Base-by-base conservation (phyloP, 2,888 invertebrate species). In the Zygogramma bicolorata region DNA sequence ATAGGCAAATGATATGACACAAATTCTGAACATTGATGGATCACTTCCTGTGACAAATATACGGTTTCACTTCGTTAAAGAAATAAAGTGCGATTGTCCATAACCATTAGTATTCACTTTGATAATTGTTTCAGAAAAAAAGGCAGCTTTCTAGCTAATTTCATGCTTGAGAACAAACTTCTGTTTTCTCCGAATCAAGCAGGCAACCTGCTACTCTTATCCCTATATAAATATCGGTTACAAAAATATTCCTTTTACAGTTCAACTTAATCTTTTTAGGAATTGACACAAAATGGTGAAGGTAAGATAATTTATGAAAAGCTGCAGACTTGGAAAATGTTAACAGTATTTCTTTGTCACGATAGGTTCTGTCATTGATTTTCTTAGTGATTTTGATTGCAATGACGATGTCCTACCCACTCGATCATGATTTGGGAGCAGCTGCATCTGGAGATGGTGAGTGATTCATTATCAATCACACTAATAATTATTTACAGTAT, bases 361-460 rank as follows among this genome's bases (percentile, higher is more conserved):
- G 58, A 62, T 46, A 73, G 69, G 62, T 65, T 58, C 27, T 62
- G 22, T 65, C 34, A 8, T 5, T 25, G 13, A 38, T 61, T 65
- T 13, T 38, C 4, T 13, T 62, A 5, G 29, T 66, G 38, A 62
- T 31, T 66, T 15, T 46, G 18, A 7, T 62, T 27, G 34, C 46
- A 7, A 34, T 27, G 5, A 27, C n/a, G 8, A 38, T 66, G 29
- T 25, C 61, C 34, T 34, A 67, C 49, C 81, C 80, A 2, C 42
- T 77, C 29, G 68, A 81, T 70, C 76, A 80, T 15, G 82, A 82
- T 73, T 71, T 79, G 58, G 81, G 80, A 40, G 29, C 75, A 34
- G 81, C 81, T 38, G 81, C 81, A 25, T 69, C 80, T 58, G 81
- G 66, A 7, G 66, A 81, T 68, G 82, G 83, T 83, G 74, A 80